Evolutionary conservation across 2,113 vertebrate genomes (phyloP).

Genomic region (Rattus norvegicus): DNA sequence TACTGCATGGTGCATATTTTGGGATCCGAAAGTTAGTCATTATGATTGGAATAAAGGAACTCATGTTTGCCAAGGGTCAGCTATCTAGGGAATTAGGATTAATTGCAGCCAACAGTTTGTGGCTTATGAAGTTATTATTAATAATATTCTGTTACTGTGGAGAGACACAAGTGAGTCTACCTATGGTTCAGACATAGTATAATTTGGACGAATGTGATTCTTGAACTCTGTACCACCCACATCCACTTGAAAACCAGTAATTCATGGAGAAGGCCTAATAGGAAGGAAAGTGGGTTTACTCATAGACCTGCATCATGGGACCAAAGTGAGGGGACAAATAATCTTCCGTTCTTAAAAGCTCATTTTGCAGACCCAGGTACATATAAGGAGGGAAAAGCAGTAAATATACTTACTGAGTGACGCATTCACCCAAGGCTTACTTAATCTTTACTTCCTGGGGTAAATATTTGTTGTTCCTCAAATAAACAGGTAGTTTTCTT

Average conservation of each 20-base stretch:
- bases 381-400: no score
- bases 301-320: no score
- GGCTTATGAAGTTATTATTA: neutral
- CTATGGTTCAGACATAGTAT: neutral
- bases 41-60: neutral
- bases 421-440: no score
- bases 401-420: neutral
- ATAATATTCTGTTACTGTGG: neutral
- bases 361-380: neutral
- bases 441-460: neutral
- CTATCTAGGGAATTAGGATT: neutral
- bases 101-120: neutral
- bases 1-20: neutral
- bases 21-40: no score
- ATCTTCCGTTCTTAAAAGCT: neutral
- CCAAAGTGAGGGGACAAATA: no score
- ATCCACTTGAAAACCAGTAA: neutral
- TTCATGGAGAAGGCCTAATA: no score
- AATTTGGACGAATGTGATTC: neutral
- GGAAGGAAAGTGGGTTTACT: neutral
- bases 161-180: neutral
- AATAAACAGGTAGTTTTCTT: neutral
- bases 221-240: neutral
- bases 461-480: neutral
- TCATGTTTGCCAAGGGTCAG: neutral